Evolutionary conservation across 2,797 vertebrate species (phyloP).

Genomic region (Notoglanidium macrostoma): DNA sequence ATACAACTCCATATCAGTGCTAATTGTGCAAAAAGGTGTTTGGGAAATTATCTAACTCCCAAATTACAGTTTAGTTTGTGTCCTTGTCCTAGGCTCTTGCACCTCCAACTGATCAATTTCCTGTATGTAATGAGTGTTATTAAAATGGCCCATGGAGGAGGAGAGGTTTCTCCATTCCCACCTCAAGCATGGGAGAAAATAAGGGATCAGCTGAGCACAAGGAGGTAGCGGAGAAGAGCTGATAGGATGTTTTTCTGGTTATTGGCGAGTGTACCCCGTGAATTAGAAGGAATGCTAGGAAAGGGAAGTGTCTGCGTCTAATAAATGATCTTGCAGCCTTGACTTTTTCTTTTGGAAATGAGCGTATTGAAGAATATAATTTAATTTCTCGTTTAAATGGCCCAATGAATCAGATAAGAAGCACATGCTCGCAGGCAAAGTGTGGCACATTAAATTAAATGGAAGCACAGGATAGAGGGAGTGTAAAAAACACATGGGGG

Average conservation of each 20-base stretch:
- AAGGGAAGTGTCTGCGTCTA: conserved; percentile 44
- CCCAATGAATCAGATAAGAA: conserved; percentile 61
- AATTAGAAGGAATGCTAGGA: conserved; percentile 40
- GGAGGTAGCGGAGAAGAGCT: background rate
- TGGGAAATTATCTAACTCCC: conserved; percentile 43
- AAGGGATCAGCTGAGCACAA: background rate
- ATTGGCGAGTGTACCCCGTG: conserved; percentile 31
- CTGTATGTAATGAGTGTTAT: conserved; percentile 48
- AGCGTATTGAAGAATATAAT: conserved; percentile 62
- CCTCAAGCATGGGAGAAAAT: conserved; percentile 25
- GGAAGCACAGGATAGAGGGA: conserved; percentile 34
- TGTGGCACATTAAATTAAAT: conserved; percentile 54
- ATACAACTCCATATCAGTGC: conserved; percentile 17
- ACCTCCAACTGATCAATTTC: conserved; percentile 40
- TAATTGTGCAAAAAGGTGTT: conserved; percentile 53
- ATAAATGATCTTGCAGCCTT: conserved; percentile 50
- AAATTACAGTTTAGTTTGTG: conserved; percentile 41
- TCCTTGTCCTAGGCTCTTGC: conserved; percentile 22
- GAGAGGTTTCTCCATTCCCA: conserved; percentile 35
- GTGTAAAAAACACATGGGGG: background rate
- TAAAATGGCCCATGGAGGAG: conserved; percentile 27
- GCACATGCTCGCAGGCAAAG: conserved; percentile 50
- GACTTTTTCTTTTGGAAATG: conserved; percentile 57
- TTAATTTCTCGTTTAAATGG: conserved; percentile 63
- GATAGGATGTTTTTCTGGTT: conserved; percentile 21